phyloP scores from a whole-genome alignment of 2,888 invertebrate genomes.

The Unio delphinus region DNA sequence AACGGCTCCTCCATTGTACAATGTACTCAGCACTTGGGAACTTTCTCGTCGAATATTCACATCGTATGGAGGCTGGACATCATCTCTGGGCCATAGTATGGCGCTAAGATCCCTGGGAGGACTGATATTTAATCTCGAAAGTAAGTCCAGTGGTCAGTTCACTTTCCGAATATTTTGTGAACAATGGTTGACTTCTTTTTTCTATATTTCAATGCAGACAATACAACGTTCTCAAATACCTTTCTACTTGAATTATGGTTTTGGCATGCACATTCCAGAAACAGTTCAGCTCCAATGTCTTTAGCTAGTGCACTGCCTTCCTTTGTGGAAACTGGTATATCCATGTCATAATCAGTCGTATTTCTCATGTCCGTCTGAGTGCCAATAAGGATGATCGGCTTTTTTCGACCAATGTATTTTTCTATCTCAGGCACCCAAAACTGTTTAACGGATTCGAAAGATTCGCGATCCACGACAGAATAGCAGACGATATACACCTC shows the following conservation, averaged over 20 bases:
- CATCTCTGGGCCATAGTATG: too few species aligned
- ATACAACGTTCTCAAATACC: conserved; percentile 50
- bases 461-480: conserved; percentile 55
- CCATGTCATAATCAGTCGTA: conserved; percentile 37
- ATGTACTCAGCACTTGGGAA: too few species aligned
- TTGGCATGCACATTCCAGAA: conserved; percentile 49
- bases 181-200: conserved; percentile 46
- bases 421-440: conserved; percentile 58
- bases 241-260: conserved; percentile 39
- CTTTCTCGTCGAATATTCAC: too few species aligned
- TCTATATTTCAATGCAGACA: conserved; percentile 46
- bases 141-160: conserved; percentile 9
- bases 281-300: conserved; percentile 48
- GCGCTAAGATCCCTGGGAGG: too few species aligned
- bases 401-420: conserved; percentile 45
- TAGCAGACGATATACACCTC: conserved; percentile 57
- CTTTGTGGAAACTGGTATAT: conserved; percentile 40
- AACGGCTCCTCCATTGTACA: too few species aligned
- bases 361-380: conserved; percentile 53
- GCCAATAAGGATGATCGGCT: conserved; percentile 53
- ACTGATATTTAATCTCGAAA: too few species aligned
- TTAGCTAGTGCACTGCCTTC: conserved; percentile 48
- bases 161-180: conserved; percentile 38
- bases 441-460: conserved; percentile 48
- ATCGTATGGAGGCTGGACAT: too few species aligned